Evolutionary conservation across 2,797 vertebrate genomes (phyloP).

Genomic region (Takifugu rubripes): DNA sequence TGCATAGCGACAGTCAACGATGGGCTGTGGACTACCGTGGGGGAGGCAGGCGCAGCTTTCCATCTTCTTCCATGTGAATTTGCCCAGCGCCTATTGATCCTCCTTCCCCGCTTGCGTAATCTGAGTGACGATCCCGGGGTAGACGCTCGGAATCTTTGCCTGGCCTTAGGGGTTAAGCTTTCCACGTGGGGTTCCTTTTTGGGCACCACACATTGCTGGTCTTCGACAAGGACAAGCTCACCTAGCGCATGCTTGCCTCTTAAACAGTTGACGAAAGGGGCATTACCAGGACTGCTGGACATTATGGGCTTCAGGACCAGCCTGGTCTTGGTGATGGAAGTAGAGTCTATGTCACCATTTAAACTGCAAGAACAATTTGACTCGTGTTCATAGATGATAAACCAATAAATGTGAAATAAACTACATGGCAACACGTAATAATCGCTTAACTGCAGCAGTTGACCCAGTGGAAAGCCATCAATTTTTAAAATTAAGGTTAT

Average conservation of each 20-base stretch:
- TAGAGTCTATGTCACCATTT: constrained; percentile 6
- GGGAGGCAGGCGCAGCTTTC: constrained; percentile 41
- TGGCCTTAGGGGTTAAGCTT: neutral
- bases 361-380: constrained; percentile 26
- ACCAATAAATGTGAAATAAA: too few relatives aligned
- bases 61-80: constrained; percentile 46
- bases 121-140: constrained; percentile 23
- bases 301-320: constrained; percentile 66
- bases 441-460: too few relatives aligned
- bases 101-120: constrained; percentile 35
- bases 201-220: constrained; percentile 4
- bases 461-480: too few relatives aligned
- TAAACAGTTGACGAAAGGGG: constrained; percentile 53
- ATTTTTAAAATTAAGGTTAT: too few relatives aligned
- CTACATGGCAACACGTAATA: too few relatives aligned
- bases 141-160: neutral
- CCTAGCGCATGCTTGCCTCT: constrained; percentile 58
- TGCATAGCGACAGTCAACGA: constrained; percentile 74
- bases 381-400: too few relatives aligned
- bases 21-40: constrained; percentile 36
- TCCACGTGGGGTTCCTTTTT: neutral
- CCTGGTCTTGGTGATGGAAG: constrained; percentile 14
- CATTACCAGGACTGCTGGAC: constrained; percentile 37
- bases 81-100: constrained; percentile 39
- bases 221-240: constrained; percentile 44